Evolutionary conservation across 2,888 invertebrate genomes (phyloP), one percentile per base, ranked within the genome.

Genomic region (Belgica antarctica): DNA sequence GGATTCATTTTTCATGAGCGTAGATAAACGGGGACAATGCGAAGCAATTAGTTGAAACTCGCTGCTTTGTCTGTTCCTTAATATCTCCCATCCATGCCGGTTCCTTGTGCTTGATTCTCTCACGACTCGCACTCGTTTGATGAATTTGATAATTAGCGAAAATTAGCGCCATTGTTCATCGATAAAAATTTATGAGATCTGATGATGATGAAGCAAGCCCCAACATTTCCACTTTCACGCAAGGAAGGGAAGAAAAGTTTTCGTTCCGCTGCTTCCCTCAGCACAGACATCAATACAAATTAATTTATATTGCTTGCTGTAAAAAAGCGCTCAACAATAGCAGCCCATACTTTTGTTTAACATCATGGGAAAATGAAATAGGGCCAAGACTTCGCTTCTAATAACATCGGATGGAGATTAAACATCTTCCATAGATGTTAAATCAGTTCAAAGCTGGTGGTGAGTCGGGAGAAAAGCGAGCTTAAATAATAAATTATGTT

Each of bases 131-230:
- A 46, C 12, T 46, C 3, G n/a, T n/a, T n/a, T 41, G 68, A 68
- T 68, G 52, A 68, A 68, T 68, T 68, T 68, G 68, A 68, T 68
- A 68, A 68, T 68, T 68, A 68, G 52, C 68, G 24, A 57, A 68
- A 68, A 68, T 68, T 68, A 68, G 52, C 68, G 68, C 68, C 28
- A 68, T 57, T 59, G 59, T 59, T 68, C 68, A 68, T 68, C 31
- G 62, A 65, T 65, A 47, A 36, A 65, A 19, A 41, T 65, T 65
- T 46, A 65, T 65, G 46, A 24, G 65, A 65, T 25, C 7, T 59
- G 59, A 59, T 59, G 24, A 22, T 52, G 19, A 19, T 52, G 52
- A 52, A 52, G 52, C 15, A 24, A 22, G 59, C 27, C 59, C 22
- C n/a, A n/a, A n/a, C n/a, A 27, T 7, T 22, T 36, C 41, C 27